Conservation (phyloP, 2,888 invertebrate genomes). For the Diaphora mendica region DNA sequence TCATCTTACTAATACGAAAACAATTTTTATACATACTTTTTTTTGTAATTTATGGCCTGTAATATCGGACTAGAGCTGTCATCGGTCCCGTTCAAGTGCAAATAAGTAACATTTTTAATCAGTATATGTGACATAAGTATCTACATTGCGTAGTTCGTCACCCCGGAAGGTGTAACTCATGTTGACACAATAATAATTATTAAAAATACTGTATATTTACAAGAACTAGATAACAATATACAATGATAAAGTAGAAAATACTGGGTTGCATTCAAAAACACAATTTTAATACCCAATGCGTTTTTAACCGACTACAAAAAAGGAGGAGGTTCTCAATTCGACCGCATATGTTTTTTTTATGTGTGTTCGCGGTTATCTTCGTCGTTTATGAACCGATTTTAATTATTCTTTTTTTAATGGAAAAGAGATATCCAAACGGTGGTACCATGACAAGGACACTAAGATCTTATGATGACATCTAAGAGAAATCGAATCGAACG, state of each 20-base stretch:
- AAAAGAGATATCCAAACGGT: too few species aligned
- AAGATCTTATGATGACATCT: too few species aligned
- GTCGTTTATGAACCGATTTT: too few species aligned
- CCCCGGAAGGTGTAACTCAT: constrained; percentile 1
- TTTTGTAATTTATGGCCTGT: not conserved
- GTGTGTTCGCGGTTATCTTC: too few species aligned
- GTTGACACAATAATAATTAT: not conserved
- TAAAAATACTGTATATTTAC: not conserved
- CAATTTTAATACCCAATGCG: too few species aligned
- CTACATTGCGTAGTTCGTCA: not conserved
- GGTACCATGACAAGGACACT: too few species aligned
- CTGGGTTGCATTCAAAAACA: not conserved
- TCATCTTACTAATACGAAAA: too few species aligned
- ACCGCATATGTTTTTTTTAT: too few species aligned
- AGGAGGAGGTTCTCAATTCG: too few species aligned
- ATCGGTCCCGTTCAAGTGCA: not conserved
- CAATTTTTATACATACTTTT: not conserved
- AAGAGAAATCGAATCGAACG: too few species aligned
- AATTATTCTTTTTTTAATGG: too few species aligned
- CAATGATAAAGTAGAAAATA: not conserved
- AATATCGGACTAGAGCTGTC: constrained; percentile 2
- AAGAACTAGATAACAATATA: not conserved
- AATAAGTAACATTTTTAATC: constrained; percentile 1
- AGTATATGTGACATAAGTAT: not conserved
- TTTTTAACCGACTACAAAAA: too few species aligned